Base-by-base conservation (phyloP, 2,113 vertebrate species). In the Burhinus bistriatus region DNA sequence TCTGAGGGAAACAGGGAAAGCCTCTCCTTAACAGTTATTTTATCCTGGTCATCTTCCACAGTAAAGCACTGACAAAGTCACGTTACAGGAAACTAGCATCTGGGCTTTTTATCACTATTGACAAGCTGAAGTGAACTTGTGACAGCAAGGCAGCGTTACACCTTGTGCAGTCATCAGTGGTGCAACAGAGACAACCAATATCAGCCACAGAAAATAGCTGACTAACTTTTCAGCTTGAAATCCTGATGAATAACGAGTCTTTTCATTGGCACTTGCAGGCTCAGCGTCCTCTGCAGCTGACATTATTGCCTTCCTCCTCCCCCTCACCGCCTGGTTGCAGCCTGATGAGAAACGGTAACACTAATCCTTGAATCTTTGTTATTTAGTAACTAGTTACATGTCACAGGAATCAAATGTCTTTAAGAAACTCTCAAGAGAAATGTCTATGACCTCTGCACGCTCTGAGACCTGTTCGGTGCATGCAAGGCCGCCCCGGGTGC, bases 351-450 rank as follows among this genome's bases (percentile, higher is more conserved):
- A 88, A 70, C 0, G 0, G 51, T 85, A 88, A 54, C 55, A 42
- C 40, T 54, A 62, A 93, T 87, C 92, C 94, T 89, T 78, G 58
- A 77, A 94, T 96, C 58, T 93, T 87, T 91, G 91, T 98, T 97
- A 93, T 96, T 98, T 90, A 96, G 58, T 97, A 97, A 97, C 95
- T 87, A 68, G 68, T 47, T 95, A 94, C 62, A 64, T 75, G 84
- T 87, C 82, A 76, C 51, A 80, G 36, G 85, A 94, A 76, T 87
- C 45, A 76, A 71, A 84, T 23, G 21, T 55, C 90, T 96, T 93
- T 40, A 93, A 93, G 54, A 75, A 58, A 82, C 88, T 94, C 47
- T 83, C 25, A 40, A 82, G 92, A 85, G 66, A 84, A 65, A 93
- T 85, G 47, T 70, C 47, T 10, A 55, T 52, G 90, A 87, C 87